Percentiles rank a stretch among this genome's conserved stretches.
Conservation (phyloP, 2,888 invertebrate genomes). For the Acutogordius australiensis region DNA sequence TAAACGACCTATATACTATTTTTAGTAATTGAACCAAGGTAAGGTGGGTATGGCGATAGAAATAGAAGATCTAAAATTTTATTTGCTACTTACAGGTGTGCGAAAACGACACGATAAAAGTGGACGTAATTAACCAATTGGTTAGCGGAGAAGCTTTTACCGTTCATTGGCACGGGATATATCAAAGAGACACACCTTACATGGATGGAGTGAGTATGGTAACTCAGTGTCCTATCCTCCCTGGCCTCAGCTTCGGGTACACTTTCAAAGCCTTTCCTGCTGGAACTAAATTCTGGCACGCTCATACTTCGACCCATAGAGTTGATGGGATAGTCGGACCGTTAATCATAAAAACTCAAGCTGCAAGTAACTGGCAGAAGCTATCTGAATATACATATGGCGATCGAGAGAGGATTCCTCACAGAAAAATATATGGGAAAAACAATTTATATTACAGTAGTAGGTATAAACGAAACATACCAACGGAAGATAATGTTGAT, state of each 20-base stretch:
- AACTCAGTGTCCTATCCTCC: not conserved
- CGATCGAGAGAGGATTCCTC: too few species aligned
- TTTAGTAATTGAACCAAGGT: too few species aligned
- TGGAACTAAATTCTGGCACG: slow-evolving; percentile 2
- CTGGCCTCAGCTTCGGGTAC: not conserved
- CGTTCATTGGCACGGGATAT: slow-evolving; percentile 5
- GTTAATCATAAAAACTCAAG: not conserved
- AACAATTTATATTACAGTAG: too few species aligned
- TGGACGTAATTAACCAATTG: not conserved
- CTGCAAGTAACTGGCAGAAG: too few species aligned
- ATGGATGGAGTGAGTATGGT: not conserved
- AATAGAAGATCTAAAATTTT: too few species aligned
- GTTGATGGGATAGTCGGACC: slow-evolving; percentile 3
- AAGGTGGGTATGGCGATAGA: too few species aligned
- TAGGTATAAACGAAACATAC: too few species aligned
- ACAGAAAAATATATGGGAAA: too few species aligned
- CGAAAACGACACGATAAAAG: not conserved
- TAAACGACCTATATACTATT: too few species aligned
- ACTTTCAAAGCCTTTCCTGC: not conserved
- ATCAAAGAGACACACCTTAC: not conserved
- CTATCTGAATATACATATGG: too few species aligned
- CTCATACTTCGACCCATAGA: not conserved
- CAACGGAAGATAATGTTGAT: too few species aligned
- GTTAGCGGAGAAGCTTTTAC: not conserved
- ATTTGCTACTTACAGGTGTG: slow-evolving; percentile 5